Conservation (phyloP, 2,888 invertebrate species). For the Drosophila prostipennis region DNA sequence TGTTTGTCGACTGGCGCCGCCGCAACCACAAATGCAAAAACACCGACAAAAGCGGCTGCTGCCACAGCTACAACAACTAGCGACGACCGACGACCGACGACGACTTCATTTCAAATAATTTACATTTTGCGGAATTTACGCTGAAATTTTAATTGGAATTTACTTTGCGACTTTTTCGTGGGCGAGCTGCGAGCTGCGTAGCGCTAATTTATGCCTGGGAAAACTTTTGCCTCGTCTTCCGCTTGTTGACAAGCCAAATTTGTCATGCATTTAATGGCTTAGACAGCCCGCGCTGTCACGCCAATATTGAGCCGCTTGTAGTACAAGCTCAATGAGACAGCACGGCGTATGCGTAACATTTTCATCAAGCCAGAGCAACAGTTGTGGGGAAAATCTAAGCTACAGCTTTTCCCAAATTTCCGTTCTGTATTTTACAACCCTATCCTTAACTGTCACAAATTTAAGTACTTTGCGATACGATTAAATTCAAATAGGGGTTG, state of each 20-base stretch:
- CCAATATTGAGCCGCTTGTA: constrained; percentile 29
- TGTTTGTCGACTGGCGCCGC: constrained; percentile 52
- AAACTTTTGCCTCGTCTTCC: constrained; percentile 63
- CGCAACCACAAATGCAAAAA: constrained; percentile 52
- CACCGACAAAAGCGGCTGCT: constrained; percentile 38
- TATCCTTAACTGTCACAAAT: too few relatives aligned
- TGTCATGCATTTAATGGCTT: constrained; percentile 74
- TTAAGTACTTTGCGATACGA: neutral
- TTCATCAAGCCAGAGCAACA: neutral
- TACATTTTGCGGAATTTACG: constrained; percentile 78
- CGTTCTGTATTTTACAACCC: neutral
- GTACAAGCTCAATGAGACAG: constrained; percentile 15
- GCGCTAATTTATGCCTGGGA: constrained; percentile 58
- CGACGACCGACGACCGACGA: constrained; percentile 20
- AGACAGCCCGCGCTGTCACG: constrained; percentile 41
- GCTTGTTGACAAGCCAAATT: constrained; percentile 70
- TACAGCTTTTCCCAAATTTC: neutral
- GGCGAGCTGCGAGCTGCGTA: constrained; percentile 37
- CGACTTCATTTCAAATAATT: constrained; percentile 78
- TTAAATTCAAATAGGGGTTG: too few relatives aligned
- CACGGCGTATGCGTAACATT: constrained; percentile 28
- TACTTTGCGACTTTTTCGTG: constrained; percentile 68
- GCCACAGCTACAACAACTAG: constrained; percentile 26
- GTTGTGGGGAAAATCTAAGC: neutral
- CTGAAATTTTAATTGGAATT: constrained; percentile 79